These are phyloP conservation scores for Morelia viridis DNA, from an alignment of 2,797 vertebrate genomes.

Conservation along the genomic window DNA sequence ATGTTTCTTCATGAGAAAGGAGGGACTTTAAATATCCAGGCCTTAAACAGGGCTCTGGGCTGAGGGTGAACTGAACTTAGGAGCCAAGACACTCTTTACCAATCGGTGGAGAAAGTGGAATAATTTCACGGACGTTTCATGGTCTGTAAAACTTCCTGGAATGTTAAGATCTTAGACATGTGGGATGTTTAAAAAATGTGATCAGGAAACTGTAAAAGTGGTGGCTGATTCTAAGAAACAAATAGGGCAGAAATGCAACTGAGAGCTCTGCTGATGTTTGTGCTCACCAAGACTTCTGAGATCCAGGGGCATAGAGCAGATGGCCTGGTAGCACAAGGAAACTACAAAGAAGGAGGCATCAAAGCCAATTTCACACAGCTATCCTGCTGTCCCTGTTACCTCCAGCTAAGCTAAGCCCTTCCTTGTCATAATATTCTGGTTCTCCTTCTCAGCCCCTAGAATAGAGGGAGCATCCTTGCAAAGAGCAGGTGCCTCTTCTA, in stretches of 20 bases:
- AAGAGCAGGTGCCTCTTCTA: neutral
- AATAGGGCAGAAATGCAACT: neutral
- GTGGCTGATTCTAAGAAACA: neutral
- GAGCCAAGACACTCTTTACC: neutral
- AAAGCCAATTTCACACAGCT: neutral
- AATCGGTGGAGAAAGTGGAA: neutral
- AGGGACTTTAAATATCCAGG: neutral
- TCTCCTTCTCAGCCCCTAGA: too few species aligned
- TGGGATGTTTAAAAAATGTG: too few species aligned
- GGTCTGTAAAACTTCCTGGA: neutral
- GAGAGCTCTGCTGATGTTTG: fast-evolving
- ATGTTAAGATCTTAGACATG: neutral
- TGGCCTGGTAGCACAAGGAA: conserved; percentile 4
- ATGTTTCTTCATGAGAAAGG: neutral
- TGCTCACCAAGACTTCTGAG: neutral
- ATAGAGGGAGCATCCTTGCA: neutral
- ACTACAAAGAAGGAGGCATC: neutral
- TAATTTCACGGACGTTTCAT: neutral
- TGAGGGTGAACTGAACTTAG: neutral
- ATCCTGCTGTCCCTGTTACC: neutral
- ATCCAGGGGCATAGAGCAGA: conserved; percentile 34
- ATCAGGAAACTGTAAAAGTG: fast-evolving
- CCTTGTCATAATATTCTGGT: neutral
- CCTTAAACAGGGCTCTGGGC: neutral
- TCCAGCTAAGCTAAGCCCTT: neutral